Base-by-base conservation (phyloP, 1,140 invertebrate genomes). In the Steinernema khuongi region DNA sequence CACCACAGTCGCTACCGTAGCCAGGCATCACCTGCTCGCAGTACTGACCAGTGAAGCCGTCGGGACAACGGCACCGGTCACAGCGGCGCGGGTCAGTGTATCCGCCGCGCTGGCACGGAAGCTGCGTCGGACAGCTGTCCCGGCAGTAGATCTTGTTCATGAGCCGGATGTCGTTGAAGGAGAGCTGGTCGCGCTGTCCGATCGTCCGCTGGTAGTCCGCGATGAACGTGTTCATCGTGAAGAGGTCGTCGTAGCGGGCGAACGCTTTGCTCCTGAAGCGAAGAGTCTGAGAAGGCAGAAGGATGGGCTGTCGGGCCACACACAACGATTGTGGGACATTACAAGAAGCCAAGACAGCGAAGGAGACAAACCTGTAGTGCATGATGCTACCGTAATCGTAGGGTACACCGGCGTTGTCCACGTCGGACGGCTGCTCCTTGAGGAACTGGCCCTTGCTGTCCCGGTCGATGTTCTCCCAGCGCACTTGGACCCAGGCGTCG, bases 81-180 rank as follows among this genome's bases (percentile, higher is more conserved):
- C 77, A 79, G 19, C 74, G 74, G 30, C 83, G 72, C 22, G 83
- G 83, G 68, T 84, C 83, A 29, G 83, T 84, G 72, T 84, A 84
- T 29, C 83, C 83, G 17, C 83, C 83, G 14, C 83, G 72, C 44
- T 84, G 83, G 33, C 83, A 84, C 1, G 83, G 80, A 26, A 84
- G 71, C 31, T 85, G 69, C 26, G 67, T 69, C 1, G 83, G 80
- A 67, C 83, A 84, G n/a, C 78, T 72, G 30, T 79, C 69, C 41
- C 69, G 71, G 32, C 83, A 84, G 69, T 84, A 84, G 66, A 84
- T 85, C 31, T 76, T 81, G 67, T 85, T 85, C 84, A 85, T 85
- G 19, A 84, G 66, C 67, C 81, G 68, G 43, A 84, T 84, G 70
- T 84, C 83, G 68, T 84, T 84, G 73, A 84, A 84, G n/a, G 83